Base-by-base conservation (phyloP, 2,888 invertebrate species). In the Melanotus villosus region DNA sequence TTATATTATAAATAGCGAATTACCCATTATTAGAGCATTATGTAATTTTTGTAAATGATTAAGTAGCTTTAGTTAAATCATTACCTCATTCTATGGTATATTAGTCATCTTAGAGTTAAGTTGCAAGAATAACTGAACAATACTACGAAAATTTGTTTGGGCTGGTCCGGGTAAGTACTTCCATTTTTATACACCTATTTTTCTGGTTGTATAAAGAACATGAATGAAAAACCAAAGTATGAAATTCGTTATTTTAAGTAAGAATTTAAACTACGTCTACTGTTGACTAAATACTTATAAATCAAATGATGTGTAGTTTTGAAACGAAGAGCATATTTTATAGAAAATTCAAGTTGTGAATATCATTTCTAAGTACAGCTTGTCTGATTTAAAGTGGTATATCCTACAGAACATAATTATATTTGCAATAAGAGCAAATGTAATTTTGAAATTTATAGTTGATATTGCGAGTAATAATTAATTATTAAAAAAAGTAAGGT, bases 51-150 rank as follows among this genome's bases (percentile, higher is more conserved):
- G n/a, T 56, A 4, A 32, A 6, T 45, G 14, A 50, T 12, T 32
- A 3, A n/a, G 16, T 56, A 56, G 7, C 36, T 38, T 38, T 56
- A 36, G 32, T 56, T 54, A 14, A 38, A 56, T 56, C 56, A 56
- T 56, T 56, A 56, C 56, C 56, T 56, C 56, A 56, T 56, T 56
- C 32, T 18, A 16, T 56, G 12, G 38, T 56, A 32, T 32, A n/a
- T 52, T 52, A 52, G 52, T 52, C 32, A 52, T 18, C 26, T 52
- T 52, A 52, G 52, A n/a, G 32, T 32, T 52, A 52, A 47, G 26
- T 21, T 23, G n/a, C 47, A 14, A 3, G 12, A 38, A 47, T 47
- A n/a, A 47, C 18, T 18, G 41, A 23, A 47, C 23, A 19, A 19
- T 47, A 19, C 47, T 47, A 47, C 21, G 47, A 23, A 47, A 47